phyloP scores from a whole-genome alignment of 2,888 invertebrate genomes.

The Anthrax anthrax region DNA sequence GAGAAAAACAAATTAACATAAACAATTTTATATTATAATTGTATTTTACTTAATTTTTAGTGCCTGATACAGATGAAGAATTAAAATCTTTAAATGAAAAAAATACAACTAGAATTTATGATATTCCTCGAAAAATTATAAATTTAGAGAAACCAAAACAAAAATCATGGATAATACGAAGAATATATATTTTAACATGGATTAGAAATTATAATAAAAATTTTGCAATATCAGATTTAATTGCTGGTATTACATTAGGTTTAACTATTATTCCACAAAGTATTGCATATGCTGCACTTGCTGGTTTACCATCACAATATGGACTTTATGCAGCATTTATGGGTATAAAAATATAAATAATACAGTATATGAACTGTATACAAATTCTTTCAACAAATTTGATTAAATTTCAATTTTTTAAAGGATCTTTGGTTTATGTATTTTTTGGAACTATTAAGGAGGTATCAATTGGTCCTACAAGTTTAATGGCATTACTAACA shows the following conservation, averaged over 20 bases:
- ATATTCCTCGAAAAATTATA: background rate
- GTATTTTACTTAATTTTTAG: too few species aligned
- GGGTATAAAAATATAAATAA: conserved; percentile 34
- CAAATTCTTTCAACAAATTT: background rate
- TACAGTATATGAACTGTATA: background rate
- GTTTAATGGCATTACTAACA: conserved; percentile 78
- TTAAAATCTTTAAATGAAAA: background rate
- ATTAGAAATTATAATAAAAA: conserved; percentile 51
- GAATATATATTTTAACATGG: conserved; percentile 48
- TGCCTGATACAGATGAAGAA: conserved; percentile 3
- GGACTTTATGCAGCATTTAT: conserved; percentile 87
- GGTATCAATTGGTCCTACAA: conserved; percentile 85
- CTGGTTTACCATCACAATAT: conserved; percentile 74
- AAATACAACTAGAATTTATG: background rate
- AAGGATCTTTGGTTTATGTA: conserved; percentile 73
- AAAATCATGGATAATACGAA: conserved; percentile 21
- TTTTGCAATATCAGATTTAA: conserved; percentile 60
- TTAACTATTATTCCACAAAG: conserved; percentile 85
- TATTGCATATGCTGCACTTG: conserved; percentile 74
- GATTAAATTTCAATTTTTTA: background rate
- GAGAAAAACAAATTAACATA: too few species aligned
- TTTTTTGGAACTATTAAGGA: conserved; percentile 77
- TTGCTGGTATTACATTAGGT: conserved; percentile 81
- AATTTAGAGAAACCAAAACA: conserved; percentile 2
- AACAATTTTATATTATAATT: too few species aligned